Evolutionary conservation across 2,888 invertebrate genomes (phyloP).

Genomic region (Trissonchulus sp.): DNA sequence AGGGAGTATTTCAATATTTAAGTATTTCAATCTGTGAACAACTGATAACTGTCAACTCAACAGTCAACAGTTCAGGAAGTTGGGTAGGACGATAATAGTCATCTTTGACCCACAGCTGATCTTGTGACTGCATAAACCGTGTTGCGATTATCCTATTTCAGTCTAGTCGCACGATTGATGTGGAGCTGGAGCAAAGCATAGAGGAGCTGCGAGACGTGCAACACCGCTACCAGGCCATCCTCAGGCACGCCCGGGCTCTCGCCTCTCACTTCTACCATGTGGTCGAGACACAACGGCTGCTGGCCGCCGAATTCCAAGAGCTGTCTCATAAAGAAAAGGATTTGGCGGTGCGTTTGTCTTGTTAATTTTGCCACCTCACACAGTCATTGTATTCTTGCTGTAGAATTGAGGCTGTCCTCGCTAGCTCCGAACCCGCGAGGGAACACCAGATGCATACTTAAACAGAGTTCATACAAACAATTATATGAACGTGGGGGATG

Average conservation of each 20-base stretch:
- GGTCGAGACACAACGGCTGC: conserved; percentile 73
- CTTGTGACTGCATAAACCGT: too few species aligned
- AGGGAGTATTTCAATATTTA: too few species aligned
- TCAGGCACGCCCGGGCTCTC: conserved; percentile 75
- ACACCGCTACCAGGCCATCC: conserved; percentile 63
- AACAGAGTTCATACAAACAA: background rate
- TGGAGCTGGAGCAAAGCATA: conserved; percentile 86
- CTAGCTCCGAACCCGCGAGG: too few species aligned
- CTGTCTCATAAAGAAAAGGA: conserved; percentile 92
- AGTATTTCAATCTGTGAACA: too few species aligned
- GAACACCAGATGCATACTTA: too few species aligned
- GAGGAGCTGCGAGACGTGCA: conserved; percentile 71
- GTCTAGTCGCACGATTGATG: conserved; percentile 57
- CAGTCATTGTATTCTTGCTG: too few species aligned
- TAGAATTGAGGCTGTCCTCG: too few species aligned
- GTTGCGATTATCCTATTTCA: conserved; percentile 37
- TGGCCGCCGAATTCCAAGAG: conserved; percentile 89
- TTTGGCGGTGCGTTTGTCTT: conserved; percentile 60
- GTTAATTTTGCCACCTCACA: too few species aligned
- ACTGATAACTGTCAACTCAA: too few species aligned
- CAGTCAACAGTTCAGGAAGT: too few species aligned
- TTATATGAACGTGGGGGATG: background rate
- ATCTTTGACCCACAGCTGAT: too few species aligned
- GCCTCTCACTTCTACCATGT: conserved; percentile 81
- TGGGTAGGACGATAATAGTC: too few species aligned